Percentiles rank a stretch among this genome's conserved stretches.
Conservation (phyloP, 2,113 vertebrate genomes). For the Bothrops jararaca region DNA sequence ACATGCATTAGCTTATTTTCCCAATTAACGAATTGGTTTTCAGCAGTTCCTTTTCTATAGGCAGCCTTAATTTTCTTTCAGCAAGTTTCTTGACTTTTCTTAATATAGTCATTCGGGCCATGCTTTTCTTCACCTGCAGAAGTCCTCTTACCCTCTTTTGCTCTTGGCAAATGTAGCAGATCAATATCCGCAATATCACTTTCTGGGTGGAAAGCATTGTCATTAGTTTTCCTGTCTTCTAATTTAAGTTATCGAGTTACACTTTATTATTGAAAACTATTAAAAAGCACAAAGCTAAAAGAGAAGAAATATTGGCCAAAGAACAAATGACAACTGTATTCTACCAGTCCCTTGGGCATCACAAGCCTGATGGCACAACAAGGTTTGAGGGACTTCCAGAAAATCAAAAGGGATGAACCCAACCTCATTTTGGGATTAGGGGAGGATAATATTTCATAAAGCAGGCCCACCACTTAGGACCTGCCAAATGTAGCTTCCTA, state of each 20-base stretch:
- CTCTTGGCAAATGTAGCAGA: too few relatives aligned
- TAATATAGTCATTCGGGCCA: background rate
- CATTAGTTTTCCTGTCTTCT: too few relatives aligned
- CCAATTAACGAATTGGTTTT: background rate
- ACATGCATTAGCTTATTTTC: background rate
- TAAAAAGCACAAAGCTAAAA: background rate
- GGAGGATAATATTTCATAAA: background rate
- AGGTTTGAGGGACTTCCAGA: background rate
- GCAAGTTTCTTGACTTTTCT: background rate
- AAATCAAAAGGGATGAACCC: background rate
- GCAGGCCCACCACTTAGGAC: background rate
- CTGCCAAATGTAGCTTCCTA: background rate
- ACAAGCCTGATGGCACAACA: background rate
- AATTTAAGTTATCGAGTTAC: too few relatives aligned
- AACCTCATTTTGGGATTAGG: background rate
- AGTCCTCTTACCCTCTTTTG: background rate
- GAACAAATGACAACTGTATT: background rate
- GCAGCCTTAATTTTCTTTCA: background rate
- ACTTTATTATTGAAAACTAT: background rate
- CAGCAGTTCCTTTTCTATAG: background rate
- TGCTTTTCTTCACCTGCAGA: background rate
- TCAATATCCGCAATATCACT: too few relatives aligned
- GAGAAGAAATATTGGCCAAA: background rate
- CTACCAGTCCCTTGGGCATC: background rate
- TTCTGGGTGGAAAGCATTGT: too few relatives aligned